These are phyloP conservation scores for Solen grandis DNA, from an alignment of 1,140 invertebrate genomes.

Conservation along the genomic window DNA sequence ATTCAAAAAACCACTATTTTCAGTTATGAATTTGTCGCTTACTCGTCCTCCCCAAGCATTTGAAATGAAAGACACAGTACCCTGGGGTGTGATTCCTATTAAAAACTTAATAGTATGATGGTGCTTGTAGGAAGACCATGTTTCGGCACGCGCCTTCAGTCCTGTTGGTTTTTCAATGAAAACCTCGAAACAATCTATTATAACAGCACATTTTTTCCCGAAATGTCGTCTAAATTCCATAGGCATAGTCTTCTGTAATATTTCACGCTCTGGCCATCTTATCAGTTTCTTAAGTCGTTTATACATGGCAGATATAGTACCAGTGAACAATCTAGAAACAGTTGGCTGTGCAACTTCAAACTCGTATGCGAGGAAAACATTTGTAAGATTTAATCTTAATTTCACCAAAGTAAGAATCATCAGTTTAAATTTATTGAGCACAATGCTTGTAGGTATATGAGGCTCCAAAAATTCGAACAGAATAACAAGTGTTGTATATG, in stretches of 20 bases:
- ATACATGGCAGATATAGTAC: too few relatives aligned
- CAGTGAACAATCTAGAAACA: too few relatives aligned
- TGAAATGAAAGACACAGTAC: constrained; percentile 41
- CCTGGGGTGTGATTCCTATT: constrained; percentile 27
- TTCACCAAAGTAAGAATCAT: constrained; percentile 14
- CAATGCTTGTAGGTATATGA: neutral
- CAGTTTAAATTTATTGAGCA: neutral
- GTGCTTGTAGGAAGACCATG: constrained; percentile 16
- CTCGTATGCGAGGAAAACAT: too few relatives aligned
- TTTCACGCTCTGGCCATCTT: constrained; percentile 27
- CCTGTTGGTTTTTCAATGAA: too few relatives aligned
- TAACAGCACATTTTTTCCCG: neutral
- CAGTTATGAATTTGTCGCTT: constrained; percentile 55
- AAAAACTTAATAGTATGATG: constrained; percentile 18
- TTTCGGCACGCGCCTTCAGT: neutral
- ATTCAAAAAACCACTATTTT: constrained; percentile 48
- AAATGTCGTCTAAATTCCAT: constrained; percentile 3
- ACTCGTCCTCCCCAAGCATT: constrained; percentile 57
- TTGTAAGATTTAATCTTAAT: constrained; percentile 22
- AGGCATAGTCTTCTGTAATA: neutral
- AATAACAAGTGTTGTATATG: neutral
- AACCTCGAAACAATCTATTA: neutral
- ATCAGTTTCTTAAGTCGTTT: too few relatives aligned
- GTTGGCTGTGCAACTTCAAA: too few relatives aligned
- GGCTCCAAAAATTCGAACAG: neutral